phyloP scores from a whole-genome alignment of 2,113 vertebrate genomes.

The Oncorhynchus masou region DNA sequence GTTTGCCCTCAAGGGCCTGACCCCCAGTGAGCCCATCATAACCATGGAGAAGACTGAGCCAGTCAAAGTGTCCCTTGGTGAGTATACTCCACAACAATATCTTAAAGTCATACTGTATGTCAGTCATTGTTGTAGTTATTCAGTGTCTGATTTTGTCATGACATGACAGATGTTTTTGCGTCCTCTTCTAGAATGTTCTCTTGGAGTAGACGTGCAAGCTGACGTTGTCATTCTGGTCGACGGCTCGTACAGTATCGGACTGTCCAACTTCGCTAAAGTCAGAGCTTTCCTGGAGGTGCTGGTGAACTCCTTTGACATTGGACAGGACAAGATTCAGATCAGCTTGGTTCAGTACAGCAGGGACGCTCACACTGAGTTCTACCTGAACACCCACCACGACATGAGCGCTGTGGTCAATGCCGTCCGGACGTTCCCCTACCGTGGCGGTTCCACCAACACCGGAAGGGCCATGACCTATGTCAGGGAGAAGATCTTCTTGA shows the following conservation, averaged over 20 bases:
- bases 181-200: slow-evolving; percentile 84
- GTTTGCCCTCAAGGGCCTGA: slow-evolving; percentile 84
- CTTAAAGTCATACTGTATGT: too few species aligned
- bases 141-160: background rate
- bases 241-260: slow-evolving; percentile 96
- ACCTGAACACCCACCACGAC: slow-evolving; percentile 85
- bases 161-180: slow-evolving; percentile 19
- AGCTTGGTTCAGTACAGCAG: slow-evolving; percentile 97
- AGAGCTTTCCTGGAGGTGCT: slow-evolving; percentile 93
- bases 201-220: slow-evolving; percentile 91
- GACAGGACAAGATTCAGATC: slow-evolving; percentile 88
- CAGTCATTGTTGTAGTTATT: background rate
- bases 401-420: slow-evolving; percentile 85
- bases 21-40: slow-evolving; percentile 80
- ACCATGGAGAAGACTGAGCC: slow-evolving; percentile 87
- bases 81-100: slow-evolving; percentile 47
- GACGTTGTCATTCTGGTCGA: slow-evolving; percentile 97
- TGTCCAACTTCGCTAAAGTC: slow-evolving; percentile 96
- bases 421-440: slow-evolving; percentile 91
- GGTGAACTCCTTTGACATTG: slow-evolving; percentile 92
- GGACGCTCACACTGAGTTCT: slow-evolving; percentile 93
- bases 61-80: slow-evolving; percentile 87
- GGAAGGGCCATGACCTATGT: slow-evolving; percentile 96
- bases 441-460: slow-evolving; percentile 97
- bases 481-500: slow-evolving; percentile 87